These are phyloP conservation scores for Trichogramma evanescens DNA, from an alignment of 2,888 invertebrate genomes.

Conservation along the genomic window DNA sequence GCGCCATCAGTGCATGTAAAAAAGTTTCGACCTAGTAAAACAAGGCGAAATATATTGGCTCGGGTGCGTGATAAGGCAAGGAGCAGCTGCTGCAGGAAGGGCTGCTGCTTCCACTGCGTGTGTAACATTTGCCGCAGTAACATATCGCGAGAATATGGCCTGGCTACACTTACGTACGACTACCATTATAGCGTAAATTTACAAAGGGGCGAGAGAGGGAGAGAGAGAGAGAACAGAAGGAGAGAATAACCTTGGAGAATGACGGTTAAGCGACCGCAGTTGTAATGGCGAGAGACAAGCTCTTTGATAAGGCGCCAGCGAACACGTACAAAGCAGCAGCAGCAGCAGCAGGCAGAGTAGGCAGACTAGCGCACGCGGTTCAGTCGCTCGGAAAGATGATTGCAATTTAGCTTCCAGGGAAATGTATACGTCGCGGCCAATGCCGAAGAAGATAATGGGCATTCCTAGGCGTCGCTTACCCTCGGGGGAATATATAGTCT, in stretches of 20 bases:
- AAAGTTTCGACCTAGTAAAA: slow-evolving; percentile 7
- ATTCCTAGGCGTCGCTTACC: background rate
- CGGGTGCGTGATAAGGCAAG: slow-evolving; percentile 17
- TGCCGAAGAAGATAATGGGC: slow-evolving; percentile 10
- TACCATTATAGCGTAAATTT: slow-evolving; percentile 15
- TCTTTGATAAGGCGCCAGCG: slow-evolving; percentile 6
- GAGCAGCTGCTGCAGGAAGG: slow-evolving; percentile 17
- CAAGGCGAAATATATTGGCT: slow-evolving; percentile 19
- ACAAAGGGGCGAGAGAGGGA: background rate
- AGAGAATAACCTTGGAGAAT: background rate
- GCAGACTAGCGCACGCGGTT: background rate
- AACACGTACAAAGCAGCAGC: slow-evolving; percentile 13
- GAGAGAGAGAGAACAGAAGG: slow-evolving; percentile 1
- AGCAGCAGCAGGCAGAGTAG: too few relatives aligned
- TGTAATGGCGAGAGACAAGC: slow-evolving; percentile 14
- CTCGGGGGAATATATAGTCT: too few relatives aligned
- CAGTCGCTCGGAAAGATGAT: slow-evolving; percentile 18
- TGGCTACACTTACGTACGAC: slow-evolving; percentile 7
- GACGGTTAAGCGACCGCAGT: background rate
- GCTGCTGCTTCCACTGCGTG: slow-evolving; percentile 6
- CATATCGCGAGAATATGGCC: slow-evolving; percentile 14
- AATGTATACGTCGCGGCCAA: background rate
- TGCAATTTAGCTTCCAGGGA: slow-evolving; percentile 6
- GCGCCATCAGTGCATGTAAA: too few relatives aligned
- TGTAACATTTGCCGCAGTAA: background rate